Percentiles rank a stretch among this genome's conserved stretches.
These are phyloP conservation scores for Cinclus mexicanus DNA, from an alignment of 2,113 vertebrate species.

Conservation along the genomic window DNA sequence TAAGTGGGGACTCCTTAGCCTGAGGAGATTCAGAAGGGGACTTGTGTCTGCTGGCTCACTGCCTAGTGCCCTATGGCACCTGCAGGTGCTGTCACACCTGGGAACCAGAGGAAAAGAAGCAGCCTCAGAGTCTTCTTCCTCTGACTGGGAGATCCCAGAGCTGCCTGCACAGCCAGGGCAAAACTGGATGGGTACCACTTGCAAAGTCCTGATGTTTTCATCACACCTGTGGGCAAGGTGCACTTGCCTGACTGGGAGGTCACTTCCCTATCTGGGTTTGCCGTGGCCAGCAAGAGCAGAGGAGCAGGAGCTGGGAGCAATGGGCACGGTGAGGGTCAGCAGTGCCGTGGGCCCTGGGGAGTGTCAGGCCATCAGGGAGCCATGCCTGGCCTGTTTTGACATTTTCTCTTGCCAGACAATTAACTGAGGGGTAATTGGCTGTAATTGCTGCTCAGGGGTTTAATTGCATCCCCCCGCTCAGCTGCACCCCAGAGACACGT, in stretches of 20 bases:
- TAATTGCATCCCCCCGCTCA: neutral
- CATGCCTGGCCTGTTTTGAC: conserved; percentile 10
- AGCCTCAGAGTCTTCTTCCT: neutral
- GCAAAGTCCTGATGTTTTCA: neutral
- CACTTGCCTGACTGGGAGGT: neutral
- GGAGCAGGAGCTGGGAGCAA: neutral
- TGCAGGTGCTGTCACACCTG: neutral
- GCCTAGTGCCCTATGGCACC: neutral
- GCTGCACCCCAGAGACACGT: conserved; percentile 14
- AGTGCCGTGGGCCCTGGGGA: neutral
- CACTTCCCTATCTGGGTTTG: neutral
- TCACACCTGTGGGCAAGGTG: neutral
- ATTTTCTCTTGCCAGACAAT: conserved; percentile 54
- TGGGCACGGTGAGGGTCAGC: neutral
- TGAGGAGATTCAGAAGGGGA: neutral
- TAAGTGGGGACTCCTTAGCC: neutral
- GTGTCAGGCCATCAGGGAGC: conserved; percentile 18
- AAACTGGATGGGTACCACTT: neutral
- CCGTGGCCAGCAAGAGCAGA: neutral
- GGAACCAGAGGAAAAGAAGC: neutral
- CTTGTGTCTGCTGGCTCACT: neutral
- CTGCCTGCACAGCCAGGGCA: neutral
- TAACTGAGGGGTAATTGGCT: conserved; percentile 51
- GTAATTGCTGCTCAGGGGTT: conserved; percentile 44
- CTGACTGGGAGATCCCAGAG: neutral